These are phyloP conservation scores for Agelastica alni DNA, from an alignment of 2,888 invertebrate species.

Conservation along the genomic window DNA sequence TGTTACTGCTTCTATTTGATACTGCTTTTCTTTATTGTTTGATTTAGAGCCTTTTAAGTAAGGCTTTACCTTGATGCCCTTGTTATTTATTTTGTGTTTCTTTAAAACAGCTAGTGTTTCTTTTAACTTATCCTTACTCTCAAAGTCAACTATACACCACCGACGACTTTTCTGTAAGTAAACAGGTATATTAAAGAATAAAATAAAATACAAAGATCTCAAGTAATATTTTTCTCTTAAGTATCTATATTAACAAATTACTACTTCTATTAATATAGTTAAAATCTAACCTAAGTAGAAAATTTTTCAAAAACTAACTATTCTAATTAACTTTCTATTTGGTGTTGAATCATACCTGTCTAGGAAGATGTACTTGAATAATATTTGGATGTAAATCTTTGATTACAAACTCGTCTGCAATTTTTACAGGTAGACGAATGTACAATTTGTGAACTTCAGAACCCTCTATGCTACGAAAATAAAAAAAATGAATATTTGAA, in stretches of 20 bases:
- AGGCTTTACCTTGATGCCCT: constrained; percentile 34
- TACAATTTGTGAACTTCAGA: constrained; percentile 42
- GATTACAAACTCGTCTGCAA: constrained; percentile 45
- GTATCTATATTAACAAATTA: too few relatives aligned
- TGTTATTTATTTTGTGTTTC: constrained; percentile 41
- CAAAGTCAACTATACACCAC: constrained; percentile 46
- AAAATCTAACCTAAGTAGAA: too few relatives aligned
- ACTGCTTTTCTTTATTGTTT: too few relatives aligned
- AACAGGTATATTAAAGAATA: too few relatives aligned
- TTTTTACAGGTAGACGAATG: constrained; percentile 47
- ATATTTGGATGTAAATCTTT: constrained; percentile 49
- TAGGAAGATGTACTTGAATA: constrained; percentile 42
- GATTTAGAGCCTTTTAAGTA: constrained; percentile 25
- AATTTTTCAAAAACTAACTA: too few relatives aligned
- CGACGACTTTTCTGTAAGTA: constrained; percentile 44
- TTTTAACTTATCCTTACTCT: constrained; percentile 35
- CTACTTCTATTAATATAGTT: too few relatives aligned
- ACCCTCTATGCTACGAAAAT: constrained; percentile 35
- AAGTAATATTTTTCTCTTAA: too few relatives aligned
- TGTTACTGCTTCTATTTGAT: too few relatives aligned
- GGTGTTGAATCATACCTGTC: constrained; percentile 50
- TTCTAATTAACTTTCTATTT: too few relatives aligned
- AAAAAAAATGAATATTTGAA: constrained; percentile 14
- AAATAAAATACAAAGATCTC: too few relatives aligned
- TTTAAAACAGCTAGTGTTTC: constrained; percentile 37